A percentile compares a stretch with the other conserved stretches of the same genome.
Evolutionary conservation across 2,888 invertebrate genomes (phyloP).

Genomic region (Lordiphosa andalusiaca): DNA sequence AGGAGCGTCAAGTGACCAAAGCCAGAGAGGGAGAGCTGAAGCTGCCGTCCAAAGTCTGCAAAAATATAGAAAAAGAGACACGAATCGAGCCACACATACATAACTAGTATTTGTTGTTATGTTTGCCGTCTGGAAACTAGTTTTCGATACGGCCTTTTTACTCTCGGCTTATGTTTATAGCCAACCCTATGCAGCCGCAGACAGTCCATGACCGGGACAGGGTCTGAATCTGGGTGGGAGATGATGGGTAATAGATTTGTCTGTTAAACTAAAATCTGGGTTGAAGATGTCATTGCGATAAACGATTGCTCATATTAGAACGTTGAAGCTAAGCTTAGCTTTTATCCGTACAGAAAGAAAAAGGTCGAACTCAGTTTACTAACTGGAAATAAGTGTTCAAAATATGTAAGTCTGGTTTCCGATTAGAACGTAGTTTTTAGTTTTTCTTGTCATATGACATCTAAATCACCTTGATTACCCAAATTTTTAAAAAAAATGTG

Average conservation of each 20-base stretch:
- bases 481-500: too few species aligned
- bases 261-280: slow-evolving; percentile 31
- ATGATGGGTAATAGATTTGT: slow-evolving; percentile 27
- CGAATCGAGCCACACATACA: slow-evolving; percentile 17
- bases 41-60: slow-evolving; percentile 26
- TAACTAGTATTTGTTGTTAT: slow-evolving; percentile 23
- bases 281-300: slow-evolving; percentile 27
- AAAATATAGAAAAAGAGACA: slow-evolving; percentile 7
- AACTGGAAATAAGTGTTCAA: too few species aligned
- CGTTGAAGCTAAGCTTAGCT: not conserved
- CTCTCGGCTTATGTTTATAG: slow-evolving; percentile 12
- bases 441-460: too few species aligned
- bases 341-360: too few species aligned
- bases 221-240: slow-evolving; percentile 15
- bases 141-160: slow-evolving; percentile 36
- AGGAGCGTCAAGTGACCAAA: slow-evolving; percentile 60
- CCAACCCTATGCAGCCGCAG: slow-evolving; percentile 34
- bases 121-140: slow-evolving; percentile 43
- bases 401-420: too few species aligned
- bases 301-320: slow-evolving; percentile 1
- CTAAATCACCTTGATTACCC: too few species aligned
- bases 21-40: slow-evolving; percentile 11
- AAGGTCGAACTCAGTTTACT: too few species aligned
- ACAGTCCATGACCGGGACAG: slow-evolving; percentile 9
- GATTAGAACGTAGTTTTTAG: too few species aligned